Percentiles rank a stretch among this genome's conserved stretches.
phyloP scores from a whole-genome alignment of 2,113 vertebrate species.

The Stercorarius parasiticus region DNA sequence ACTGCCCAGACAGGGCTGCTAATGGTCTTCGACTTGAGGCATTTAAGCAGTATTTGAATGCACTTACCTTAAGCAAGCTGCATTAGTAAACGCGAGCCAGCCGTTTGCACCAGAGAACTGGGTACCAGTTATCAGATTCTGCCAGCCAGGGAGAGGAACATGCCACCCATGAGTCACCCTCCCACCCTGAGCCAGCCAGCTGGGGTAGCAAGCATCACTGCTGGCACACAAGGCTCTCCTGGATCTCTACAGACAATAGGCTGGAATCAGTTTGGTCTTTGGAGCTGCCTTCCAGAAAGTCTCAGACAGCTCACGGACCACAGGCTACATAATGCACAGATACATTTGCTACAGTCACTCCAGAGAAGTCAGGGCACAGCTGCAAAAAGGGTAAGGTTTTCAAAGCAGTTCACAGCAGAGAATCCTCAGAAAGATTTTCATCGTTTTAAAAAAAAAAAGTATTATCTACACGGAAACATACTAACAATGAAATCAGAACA shows the following conservation, averaged over 20 bases:
- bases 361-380: neutral
- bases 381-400: neutral
- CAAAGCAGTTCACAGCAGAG: neutral
- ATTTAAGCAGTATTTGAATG: neutral
- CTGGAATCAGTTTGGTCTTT: neutral
- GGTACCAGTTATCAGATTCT: neutral
- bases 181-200: neutral
- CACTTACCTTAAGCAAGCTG: neutral
- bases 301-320: neutral
- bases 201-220: neutral
- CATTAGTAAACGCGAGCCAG: neutral
- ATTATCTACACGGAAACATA: neutral
- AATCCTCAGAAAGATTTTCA: neutral
- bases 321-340: neutral
- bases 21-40: fast-evolving
- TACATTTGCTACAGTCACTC: fast-evolving
- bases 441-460: no score
- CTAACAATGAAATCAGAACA: neutral
- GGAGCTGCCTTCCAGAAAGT: neutral
- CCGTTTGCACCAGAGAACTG: neutral
- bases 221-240: neutral
- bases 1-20: neutral
- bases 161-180: neutral
- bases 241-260: neutral
- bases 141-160: neutral